phyloP scores from a whole-genome alignment of 92 coral and sea anemone genomes.

The Plumapathes pennacea region DNA sequence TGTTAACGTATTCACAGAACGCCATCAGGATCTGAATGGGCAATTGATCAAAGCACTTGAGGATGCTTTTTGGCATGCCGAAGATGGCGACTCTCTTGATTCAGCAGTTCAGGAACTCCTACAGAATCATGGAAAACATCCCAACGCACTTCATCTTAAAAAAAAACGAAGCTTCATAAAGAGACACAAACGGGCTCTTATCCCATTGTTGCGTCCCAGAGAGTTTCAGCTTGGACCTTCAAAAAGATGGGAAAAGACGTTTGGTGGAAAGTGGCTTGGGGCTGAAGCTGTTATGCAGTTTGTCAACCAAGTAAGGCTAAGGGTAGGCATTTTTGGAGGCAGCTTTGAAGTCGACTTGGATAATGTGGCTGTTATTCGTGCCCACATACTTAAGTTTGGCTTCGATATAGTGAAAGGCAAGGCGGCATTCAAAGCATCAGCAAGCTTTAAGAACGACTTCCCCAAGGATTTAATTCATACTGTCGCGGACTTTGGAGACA shows the following conservation, averaged over 20 bases:
- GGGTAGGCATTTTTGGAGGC: constrained; percentile 93
- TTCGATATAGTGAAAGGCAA: constrained; percentile 82
- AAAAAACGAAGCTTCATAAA: constrained; percentile 64
- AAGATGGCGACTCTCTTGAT: constrained; percentile 76
- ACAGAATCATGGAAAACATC: constrained; percentile 88
- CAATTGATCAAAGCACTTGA: constrained; percentile 71
- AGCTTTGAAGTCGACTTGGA: constrained; percentile 81
- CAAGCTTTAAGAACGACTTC: constrained; percentile 92
- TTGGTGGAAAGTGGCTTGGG: constrained; percentile 86
- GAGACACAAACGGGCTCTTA: constrained; percentile 86
- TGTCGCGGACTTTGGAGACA: constrained; percentile 82
- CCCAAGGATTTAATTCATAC: constrained; percentile 91
- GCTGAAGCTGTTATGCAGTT: constrained; percentile 80
- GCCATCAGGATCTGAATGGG: constrained; percentile 70
- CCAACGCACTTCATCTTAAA: constrained; percentile 58
- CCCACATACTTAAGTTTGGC: constrained; percentile 68
- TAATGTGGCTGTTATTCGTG: constrained; percentile 73
- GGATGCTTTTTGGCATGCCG: constrained; percentile 82
- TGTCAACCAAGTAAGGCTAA: constrained; percentile 75
- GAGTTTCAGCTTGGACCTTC: constrained; percentile 81
- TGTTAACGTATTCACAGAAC: constrained; percentile 78
- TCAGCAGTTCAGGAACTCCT: constrained; percentile 74
- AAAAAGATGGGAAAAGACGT: constrained; percentile 75
- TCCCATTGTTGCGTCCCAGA: constrained; percentile 84
- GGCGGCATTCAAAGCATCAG: constrained; percentile 92